Percentiles rank a stretch among this genome's conserved stretches.
Conservation (phyloP, 37 sponge, comb jelly and placozoan species). For the Spongilla lacustris region DNA sequence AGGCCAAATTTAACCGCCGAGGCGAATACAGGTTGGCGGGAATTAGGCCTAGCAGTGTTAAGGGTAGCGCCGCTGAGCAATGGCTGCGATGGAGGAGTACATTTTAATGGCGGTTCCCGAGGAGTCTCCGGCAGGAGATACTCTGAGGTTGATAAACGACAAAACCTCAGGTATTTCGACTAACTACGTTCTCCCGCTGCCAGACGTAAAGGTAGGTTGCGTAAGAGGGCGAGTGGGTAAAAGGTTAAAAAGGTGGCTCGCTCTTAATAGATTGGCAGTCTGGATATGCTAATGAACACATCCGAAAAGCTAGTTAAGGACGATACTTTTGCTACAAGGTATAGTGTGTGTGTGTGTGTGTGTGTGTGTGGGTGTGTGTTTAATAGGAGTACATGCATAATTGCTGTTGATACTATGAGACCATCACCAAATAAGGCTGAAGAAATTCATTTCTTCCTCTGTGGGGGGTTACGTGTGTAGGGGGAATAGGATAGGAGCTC, state of each 20-base stretch:
- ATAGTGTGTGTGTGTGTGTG: slow-evolving; percentile 6
- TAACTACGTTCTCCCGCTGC: background rate
- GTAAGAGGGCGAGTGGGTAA: too few species aligned
- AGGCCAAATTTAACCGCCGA: too few species aligned
- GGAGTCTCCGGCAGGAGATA: background rate
- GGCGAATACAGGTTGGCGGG: background rate
- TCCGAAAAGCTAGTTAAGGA: background rate
- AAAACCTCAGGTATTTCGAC: background rate
- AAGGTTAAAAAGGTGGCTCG: background rate
- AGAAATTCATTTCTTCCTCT: too few species aligned
- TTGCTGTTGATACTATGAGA: background rate
- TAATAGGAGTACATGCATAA: slow-evolving; percentile 4
- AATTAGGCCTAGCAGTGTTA: too few species aligned
- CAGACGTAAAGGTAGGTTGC: background rate
- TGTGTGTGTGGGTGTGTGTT: slow-evolving; percentile 19
- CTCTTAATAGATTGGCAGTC: background rate
- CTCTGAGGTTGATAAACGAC: background rate
- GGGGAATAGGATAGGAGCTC: too few species aligned
- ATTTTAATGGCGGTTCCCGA: background rate
- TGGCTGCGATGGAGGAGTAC: background rate
- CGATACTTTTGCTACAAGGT: background rate
- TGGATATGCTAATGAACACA: background rate
- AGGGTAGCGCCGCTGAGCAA: background rate
- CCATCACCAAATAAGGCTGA: too few species aligned
- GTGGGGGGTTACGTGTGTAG: too few species aligned